Base-by-base conservation (phyloP, 2,113 vertebrate species). In the Eudorcas thomsonii region DNA sequence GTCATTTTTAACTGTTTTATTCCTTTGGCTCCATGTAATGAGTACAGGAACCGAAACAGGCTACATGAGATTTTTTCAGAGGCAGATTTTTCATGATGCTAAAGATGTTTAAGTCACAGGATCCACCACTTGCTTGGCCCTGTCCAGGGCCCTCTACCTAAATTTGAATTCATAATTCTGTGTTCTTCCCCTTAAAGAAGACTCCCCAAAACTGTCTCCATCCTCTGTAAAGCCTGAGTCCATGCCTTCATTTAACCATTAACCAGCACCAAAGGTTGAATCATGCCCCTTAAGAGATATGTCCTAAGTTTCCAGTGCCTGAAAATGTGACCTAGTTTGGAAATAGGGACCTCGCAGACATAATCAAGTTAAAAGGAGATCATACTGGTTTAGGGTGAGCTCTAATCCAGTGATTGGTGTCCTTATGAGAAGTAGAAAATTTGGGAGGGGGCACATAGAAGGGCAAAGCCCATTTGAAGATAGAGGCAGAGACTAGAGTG, bases 91-190 rank as follows among this genome's bases (percentile, higher is more conserved):
- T 52, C 15, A 55, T 5, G 67, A 81, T 5, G 10, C 45, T 11
- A 21, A 55, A 2, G 60, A 39, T 16, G 3, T 9, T 43, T 16
- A 25, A 30, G 48, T 6, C 6, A 16, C 5, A 26, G 55, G n/a
- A 39, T 7, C 3, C 5, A n/a, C 23, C 19, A 6, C 25, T 9
- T 2, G 0, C 14, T 19, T 50, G 13, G 23, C 7, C n/a, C 36
- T 19, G 52, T 50, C 84, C 36, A 33, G 50, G 81, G 25, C 6
- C 78, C 67, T 43, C 60, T 21, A 26, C 60, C 62, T 91, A 28
- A 25, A 43, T 25, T 77, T 25, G 30, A 17, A 16, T 36, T 36
- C 10, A 6, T 23, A 12, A 19, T 95, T 92, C 39, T 19, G 6
- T 30, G 14, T 78, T 55, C 33, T 84, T 81, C 48, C 62, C 48